These are phyloP conservation scores for Allophyes oxyacanthae DNA, from an alignment of 2,888 invertebrate genomes.

Conservation along the genomic window DNA sequence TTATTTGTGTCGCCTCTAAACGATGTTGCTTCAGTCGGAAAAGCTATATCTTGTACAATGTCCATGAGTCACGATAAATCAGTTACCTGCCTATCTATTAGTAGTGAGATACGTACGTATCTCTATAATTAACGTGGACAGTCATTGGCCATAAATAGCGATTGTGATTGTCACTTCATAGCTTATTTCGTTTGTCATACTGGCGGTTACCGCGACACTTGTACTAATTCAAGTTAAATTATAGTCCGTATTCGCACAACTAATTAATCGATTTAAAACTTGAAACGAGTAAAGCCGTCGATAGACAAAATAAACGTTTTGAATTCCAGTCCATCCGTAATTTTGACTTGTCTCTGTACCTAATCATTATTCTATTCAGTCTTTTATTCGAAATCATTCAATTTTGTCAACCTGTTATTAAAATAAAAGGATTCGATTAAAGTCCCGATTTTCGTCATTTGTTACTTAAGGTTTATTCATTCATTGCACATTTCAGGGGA, in stretches of 20 bases:
- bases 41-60: constrained; percentile 48
- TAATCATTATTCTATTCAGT: constrained; percentile 12
- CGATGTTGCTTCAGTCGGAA: constrained; percentile 41
- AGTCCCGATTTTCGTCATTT: constrained; percentile 23
- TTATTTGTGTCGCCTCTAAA: constrained; percentile 24
- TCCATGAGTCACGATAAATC: constrained; percentile 56
- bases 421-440: constrained; percentile 19
- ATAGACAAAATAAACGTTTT: constrained; percentile 18
- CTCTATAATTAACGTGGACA: constrained; percentile 67
- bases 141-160: constrained; percentile 66
- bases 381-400: constrained; percentile 39
- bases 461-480: constrained; percentile 14
- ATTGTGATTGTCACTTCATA: constrained; percentile 62
- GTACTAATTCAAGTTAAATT: constrained; percentile 19
- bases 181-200: constrained; percentile 48
- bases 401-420: constrained; percentile 23
- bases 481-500: constrained; percentile 11
- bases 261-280: not conserved
- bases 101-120: constrained; percentile 51
- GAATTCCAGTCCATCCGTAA: constrained; percentile 18
- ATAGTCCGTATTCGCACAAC: constrained; percentile 7
- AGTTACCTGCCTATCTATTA: constrained; percentile 51
- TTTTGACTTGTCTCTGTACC: constrained; percentile 21
- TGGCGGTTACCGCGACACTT: constrained; percentile 24
- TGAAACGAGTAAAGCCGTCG: constrained; percentile 10